phyloP scores from a whole-genome alignment of 1,140 invertebrate species.

The Protaetia brevitarsis region DNA sequence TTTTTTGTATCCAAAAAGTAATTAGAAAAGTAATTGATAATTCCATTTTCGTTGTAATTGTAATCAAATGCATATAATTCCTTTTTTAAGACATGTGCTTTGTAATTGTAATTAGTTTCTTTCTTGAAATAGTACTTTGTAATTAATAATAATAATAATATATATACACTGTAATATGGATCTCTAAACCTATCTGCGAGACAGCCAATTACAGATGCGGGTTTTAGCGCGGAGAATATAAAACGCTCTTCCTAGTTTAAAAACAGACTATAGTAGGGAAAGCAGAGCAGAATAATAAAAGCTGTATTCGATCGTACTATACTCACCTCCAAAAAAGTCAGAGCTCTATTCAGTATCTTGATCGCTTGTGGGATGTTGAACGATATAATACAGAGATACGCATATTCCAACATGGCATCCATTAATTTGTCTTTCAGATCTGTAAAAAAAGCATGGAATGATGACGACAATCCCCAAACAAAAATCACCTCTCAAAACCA shows the following conservation, averaged over 20 bases:
- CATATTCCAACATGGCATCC: conserved; percentile 55
- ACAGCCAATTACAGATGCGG: neutral
- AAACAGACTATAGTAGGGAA: neutral
- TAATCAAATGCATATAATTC: too few relatives aligned
- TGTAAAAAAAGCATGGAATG: conserved; percentile 26
- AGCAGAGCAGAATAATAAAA: too few relatives aligned
- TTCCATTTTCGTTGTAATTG: too few relatives aligned
- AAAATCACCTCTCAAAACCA: conserved; percentile 24
- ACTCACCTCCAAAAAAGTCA: conserved; percentile 44
- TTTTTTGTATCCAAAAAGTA: too few relatives aligned
- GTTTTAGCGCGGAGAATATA: too few relatives aligned
- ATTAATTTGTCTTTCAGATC: conserved; percentile 47
- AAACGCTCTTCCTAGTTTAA: too few relatives aligned
- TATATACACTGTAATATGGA: neutral
- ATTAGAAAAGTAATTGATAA: too few relatives aligned
- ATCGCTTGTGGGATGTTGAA: conserved; percentile 54
- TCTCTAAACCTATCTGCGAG: neutral
- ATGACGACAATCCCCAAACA: neutral
- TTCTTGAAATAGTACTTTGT: too few relatives aligned
- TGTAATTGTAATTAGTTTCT: too few relatives aligned
- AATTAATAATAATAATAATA: too few relatives aligned
- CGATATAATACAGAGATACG: conserved; percentile 51
- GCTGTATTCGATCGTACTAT: too few relatives aligned
- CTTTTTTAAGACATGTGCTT: too few relatives aligned
- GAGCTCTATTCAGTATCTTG: conserved; percentile 51